A percentile compares a stretch with the other conserved stretches of the same genome.
Evolutionary conservation across 2,113 vertebrate genomes (phyloP).

Genomic region (Scomber scombrus): DNA sequence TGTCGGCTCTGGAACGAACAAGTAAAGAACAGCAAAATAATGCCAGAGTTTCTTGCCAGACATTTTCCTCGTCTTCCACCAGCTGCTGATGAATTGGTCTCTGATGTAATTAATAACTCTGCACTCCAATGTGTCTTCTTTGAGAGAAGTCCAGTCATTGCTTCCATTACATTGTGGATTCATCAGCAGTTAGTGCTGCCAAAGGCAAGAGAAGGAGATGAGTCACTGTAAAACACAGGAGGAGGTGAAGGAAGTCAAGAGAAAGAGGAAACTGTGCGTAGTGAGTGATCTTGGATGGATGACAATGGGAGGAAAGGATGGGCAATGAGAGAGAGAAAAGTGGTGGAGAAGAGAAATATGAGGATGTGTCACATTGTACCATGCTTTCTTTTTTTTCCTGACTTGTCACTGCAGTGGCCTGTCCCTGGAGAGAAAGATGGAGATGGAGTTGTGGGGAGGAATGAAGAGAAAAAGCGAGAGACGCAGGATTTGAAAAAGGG

Average conservation of each 20-base stretch:
- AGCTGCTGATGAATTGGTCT: not conserved
- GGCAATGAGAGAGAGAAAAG: not conserved
- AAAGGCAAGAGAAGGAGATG: not conserved
- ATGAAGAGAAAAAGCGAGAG: slow-evolving; percentile 23
- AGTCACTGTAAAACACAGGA: slow-evolving; percentile 8
- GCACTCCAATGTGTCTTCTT: slow-evolving; percentile 19
- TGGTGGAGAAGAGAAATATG: slow-evolving; percentile 38
- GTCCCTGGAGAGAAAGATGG: slow-evolving; percentile 38
- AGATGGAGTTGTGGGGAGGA: slow-evolving; percentile 20
- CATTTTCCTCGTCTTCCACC: not conserved
- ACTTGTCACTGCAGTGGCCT: slow-evolving; percentile 52
- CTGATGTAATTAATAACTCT: slow-evolving; percentile 38
- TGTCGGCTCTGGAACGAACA: not conserved
- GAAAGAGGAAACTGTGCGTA: not conserved
- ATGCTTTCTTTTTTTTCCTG: slow-evolving; percentile 24
- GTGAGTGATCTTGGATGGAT: slow-evolving; percentile 22
- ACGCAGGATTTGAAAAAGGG: slow-evolving; percentile 31
- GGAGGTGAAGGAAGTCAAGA: slow-evolving; percentile 29
- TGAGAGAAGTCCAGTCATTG: slow-evolving; percentile 41
- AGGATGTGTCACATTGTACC: slow-evolving; percentile 52
- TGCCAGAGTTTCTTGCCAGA: not conserved
- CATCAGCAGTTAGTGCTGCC: slow-evolving; percentile 37
- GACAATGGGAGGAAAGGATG: slow-evolving; percentile 4
- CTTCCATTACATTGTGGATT: slow-evolving; percentile 31
- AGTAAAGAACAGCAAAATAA: not conserved